Evolutionary conservation across 2,113 vertebrate genomes (phyloP).

Genomic region (Pterocles burchelli): DNA sequence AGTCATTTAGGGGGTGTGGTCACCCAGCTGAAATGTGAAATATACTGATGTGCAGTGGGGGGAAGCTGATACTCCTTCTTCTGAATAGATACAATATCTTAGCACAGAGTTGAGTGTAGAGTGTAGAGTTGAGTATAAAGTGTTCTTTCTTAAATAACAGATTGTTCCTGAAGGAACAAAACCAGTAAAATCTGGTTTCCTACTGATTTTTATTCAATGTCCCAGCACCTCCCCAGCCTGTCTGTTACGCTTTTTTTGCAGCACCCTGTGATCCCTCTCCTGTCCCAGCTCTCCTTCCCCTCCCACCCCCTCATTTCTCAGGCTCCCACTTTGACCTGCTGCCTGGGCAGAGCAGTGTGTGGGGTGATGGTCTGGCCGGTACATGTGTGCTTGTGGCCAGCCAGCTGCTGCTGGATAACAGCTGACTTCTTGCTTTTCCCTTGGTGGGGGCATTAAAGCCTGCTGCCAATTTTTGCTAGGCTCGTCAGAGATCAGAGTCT

Average conservation of each 20-base stretch:
- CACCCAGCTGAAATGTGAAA: neutral
- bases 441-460: constrained; percentile 28
- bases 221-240: constrained; percentile 11
- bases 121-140: neutral
- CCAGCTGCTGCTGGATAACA: constrained; percentile 56
- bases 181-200: constrained; percentile 29
- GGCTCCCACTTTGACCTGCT: constrained; percentile 50
- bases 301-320: constrained; percentile 70
- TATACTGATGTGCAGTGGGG: neutral
- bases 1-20: neutral
- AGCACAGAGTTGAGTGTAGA: neutral
- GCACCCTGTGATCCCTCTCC: neutral
- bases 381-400: constrained; percentile 31
- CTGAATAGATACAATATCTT: neutral
- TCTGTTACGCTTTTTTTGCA: neutral
- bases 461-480: constrained; percentile 38
- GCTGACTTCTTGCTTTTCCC: constrained; percentile 42
- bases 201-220: neutral
- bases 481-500: neutral
- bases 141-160: neutral
- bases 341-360: constrained; percentile 9
- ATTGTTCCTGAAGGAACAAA: constrained; percentile 21
- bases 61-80: neutral
- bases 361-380: neutral
- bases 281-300: neutral